A percentile compares a stretch with the other conserved stretches of the same genome.
Evolutionary conservation across 2,113 vertebrate genomes (phyloP).

Genomic region (Macquaria australasica): DNA sequence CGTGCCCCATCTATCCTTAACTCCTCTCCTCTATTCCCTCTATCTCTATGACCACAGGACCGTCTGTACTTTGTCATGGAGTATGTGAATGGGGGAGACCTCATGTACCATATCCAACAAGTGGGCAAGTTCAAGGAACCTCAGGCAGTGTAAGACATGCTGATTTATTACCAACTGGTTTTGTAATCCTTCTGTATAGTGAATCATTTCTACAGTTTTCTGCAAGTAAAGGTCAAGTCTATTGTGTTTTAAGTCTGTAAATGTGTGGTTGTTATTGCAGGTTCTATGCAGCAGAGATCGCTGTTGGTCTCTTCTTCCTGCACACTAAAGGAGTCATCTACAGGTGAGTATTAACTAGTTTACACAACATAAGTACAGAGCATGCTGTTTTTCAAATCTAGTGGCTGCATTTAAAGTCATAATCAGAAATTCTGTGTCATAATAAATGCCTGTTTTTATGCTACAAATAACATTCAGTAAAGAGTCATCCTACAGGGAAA

Average conservation of each 20-base stretch:
- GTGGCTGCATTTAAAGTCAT: background rate
- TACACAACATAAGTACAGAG: background rate
- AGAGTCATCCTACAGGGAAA: background rate
- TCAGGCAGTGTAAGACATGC: constrained; percentile 93
- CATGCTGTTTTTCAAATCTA: background rate
- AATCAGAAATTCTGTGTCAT: background rate
- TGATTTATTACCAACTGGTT: background rate
- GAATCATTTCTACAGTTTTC: background rate
- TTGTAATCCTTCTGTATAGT: background rate
- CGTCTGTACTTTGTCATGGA: constrained; percentile 99
- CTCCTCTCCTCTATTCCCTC: background rate
- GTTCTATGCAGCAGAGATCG: constrained; percentile 98
- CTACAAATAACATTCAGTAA: too few species aligned
- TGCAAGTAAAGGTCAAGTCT: too few species aligned
- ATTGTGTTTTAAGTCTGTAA: background rate
- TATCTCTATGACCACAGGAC: constrained; percentile 83
- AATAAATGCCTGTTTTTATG: background rate
- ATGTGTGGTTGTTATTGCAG: constrained; percentile 79
- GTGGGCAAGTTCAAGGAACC: constrained; percentile 97
- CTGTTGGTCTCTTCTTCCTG: constrained; percentile 95
- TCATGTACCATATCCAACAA: constrained; percentile 99
- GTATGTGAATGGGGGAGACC: constrained; percentile 95
- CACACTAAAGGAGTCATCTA: constrained; percentile 95
- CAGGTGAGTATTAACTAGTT: constrained; percentile 83
- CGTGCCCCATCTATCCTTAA: too few species aligned